Percentiles rank a stretch among this genome's conserved stretches.
Evolutionary conservation across 2,888 invertebrate species (phyloP).

Genomic region (Lottia scabra): DNA sequence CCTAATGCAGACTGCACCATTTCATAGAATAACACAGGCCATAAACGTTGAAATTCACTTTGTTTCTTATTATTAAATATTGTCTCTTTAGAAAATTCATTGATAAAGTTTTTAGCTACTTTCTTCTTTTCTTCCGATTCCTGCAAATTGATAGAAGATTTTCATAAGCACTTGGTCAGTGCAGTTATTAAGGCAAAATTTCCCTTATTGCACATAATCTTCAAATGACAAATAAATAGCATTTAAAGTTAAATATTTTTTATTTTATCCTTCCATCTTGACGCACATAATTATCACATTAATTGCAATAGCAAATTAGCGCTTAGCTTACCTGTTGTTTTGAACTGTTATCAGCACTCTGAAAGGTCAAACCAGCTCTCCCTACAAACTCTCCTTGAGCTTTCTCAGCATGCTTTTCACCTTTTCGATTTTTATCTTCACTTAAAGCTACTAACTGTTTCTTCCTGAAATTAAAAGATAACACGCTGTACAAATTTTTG

Average conservation of each 20-base stretch:
- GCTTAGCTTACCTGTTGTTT: slow-evolving; percentile 21
- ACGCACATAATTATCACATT: too few species aligned
- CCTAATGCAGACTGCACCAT: slow-evolving; percentile 58
- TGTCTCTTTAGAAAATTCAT: slow-evolving; percentile 58
- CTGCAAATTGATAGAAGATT: slow-evolving; percentile 33
- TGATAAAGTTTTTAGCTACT: slow-evolving; percentile 53
- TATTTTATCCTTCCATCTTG: too few species aligned
- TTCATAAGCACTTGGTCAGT: too few species aligned
- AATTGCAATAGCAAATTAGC: too few species aligned
- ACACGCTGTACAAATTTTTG: background rate
- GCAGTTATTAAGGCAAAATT: background rate
- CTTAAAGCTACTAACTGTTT: slow-evolving; percentile 54
- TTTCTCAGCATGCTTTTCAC: slow-evolving; percentile 51
- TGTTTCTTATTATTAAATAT: slow-evolving; percentile 60
- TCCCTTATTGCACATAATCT: too few species aligned
- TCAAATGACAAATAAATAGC: too few species aligned
- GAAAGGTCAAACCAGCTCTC: slow-evolving; percentile 57
- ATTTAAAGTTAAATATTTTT: too few species aligned
- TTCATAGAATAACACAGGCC: slow-evolving; percentile 61
- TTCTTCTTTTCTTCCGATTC: slow-evolving; percentile 43
- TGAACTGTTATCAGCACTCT: slow-evolving; percentile 29
- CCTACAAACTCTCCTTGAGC: slow-evolving; percentile 60
- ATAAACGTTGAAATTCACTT: slow-evolving; percentile 54
- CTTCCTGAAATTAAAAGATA: slow-evolving; percentile 41
- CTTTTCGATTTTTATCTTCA: slow-evolving; percentile 57